These are phyloP conservation scores for Petrocephalus zakoni DNA, from an alignment of 2,113 vertebrate genomes.

Conservation along the genomic window DNA sequence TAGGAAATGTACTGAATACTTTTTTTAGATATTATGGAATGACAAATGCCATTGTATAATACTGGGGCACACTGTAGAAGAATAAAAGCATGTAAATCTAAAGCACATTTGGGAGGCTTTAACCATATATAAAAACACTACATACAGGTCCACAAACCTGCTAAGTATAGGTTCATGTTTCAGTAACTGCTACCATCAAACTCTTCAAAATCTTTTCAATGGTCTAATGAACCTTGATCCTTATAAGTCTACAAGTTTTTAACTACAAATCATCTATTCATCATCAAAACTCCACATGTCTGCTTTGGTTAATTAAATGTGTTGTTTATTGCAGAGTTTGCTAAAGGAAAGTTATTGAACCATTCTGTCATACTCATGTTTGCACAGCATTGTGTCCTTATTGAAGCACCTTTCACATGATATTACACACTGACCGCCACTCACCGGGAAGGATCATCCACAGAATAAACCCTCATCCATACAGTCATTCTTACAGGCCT, in stretches of 20 bases:
- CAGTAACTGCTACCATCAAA: no score
- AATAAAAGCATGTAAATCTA: not conserved
- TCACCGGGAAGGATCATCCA: conserved; percentile 51
- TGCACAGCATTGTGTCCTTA: conserved; percentile 57
- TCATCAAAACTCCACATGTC: not conserved
- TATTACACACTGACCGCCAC: conserved; percentile 58
- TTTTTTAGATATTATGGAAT: not conserved
- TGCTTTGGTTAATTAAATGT: not conserved
- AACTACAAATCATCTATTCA: not conserved
- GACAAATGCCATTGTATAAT: not conserved
- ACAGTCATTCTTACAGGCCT: conserved; percentile 56
- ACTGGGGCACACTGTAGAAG: not conserved
- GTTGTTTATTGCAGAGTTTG: not conserved
- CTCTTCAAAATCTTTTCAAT: not conserved
- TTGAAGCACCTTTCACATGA: conserved; percentile 59
- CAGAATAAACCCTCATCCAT: conserved; percentile 59
- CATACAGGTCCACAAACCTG: not conserved
- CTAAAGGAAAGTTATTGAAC: not conserved
- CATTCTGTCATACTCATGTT: conserved; percentile 53
- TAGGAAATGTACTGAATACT: not conserved
- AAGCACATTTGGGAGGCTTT: not conserved
- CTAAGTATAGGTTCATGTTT: not conserved
- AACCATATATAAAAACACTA: not conserved
- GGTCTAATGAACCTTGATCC: not conserved
- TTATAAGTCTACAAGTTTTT: not conserved